phyloP scores from a whole-genome alignment of 2,888 invertebrate species.

The Mechanitis mazaeus region DNA sequence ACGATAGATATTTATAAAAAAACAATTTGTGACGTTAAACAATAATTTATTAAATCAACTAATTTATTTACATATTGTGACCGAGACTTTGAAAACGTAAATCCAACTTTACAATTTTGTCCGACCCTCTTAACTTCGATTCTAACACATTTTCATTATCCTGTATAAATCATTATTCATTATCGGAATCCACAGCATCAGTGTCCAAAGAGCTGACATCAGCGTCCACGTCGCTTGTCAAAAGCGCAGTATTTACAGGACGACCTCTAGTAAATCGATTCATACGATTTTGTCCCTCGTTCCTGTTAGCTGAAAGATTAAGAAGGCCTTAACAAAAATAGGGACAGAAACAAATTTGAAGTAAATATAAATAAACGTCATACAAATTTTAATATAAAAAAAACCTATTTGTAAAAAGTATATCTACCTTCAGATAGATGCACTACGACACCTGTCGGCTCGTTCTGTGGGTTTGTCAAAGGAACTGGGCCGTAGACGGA shows the following conservation, averaged over 20 bases:
- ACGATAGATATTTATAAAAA: background rate
- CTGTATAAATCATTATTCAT: slow-evolving; percentile 27
- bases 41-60: slow-evolving; percentile 3
- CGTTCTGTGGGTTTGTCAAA: slow-evolving; percentile 8
- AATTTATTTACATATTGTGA: background rate
- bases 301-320: slow-evolving; percentile 18
- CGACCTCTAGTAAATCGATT: slow-evolving; percentile 12
- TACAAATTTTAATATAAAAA: too few relatives aligned
- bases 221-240: slow-evolving; percentile 55
- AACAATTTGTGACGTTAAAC: background rate
- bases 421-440: slow-evolving; percentile 37
- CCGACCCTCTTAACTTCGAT: background rate
- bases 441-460: slow-evolving; percentile 32
- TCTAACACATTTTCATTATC: background rate
- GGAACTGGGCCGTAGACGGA: slow-evolving; percentile 33
- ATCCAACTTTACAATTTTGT: background rate
- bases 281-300: slow-evolving; percentile 10
- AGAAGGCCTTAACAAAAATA: background rate
- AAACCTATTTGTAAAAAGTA: too few relatives aligned
- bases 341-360: too few relatives aligned
- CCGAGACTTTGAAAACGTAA: background rate
- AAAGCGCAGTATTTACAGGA: slow-evolving; percentile 10
- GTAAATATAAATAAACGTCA: too few relatives aligned
- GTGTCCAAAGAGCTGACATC: slow-evolving; percentile 64
- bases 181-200: slow-evolving; percentile 54